Conservation (phyloP, 1,140 invertebrate genomes). For the Aphidius ervi region DNA sequence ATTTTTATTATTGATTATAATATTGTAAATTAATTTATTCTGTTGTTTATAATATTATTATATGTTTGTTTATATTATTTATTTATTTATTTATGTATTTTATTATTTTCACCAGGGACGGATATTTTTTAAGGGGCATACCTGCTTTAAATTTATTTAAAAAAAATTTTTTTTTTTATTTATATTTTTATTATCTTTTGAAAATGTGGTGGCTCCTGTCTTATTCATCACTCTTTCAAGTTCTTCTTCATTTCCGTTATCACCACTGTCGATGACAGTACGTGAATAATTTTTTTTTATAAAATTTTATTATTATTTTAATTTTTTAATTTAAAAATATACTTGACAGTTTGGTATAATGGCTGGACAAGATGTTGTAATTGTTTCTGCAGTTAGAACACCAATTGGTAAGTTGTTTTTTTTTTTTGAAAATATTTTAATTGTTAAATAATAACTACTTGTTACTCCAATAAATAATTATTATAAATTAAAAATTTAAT, state of each 20-base stretch:
- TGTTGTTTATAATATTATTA: too few relatives aligned
- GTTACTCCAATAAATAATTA: not conserved
- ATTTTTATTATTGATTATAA: too few relatives aligned
- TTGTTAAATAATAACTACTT: too few relatives aligned
- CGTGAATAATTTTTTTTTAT: not conserved
- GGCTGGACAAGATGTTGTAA: constrained; percentile 54
- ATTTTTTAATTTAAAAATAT: not conserved
- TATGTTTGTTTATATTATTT: too few relatives aligned
- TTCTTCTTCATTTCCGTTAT: constrained; percentile 19
- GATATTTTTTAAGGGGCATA: not conserved
- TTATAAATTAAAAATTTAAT: constrained; percentile 7
- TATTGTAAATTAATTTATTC: too few relatives aligned
- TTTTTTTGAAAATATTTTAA: constrained; percentile 11
- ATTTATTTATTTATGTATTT: too few relatives aligned
- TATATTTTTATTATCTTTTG: too few relatives aligned
- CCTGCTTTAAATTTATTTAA: not conserved
- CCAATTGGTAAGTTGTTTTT: constrained; percentile 57
- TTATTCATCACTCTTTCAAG: not conserved
- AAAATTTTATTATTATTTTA: not conserved
- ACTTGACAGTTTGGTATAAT: constrained; percentile 25
- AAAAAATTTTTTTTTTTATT: too few relatives aligned
- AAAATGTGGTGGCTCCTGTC: too few relatives aligned
- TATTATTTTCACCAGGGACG: too few relatives aligned
- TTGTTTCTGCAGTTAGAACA: constrained; percentile 64
- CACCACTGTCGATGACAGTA: constrained; percentile 19